These are phyloP conservation scores for Leptopterna dolabrata DNA, from an alignment of 2,888 invertebrate species.

Conservation along the genomic window DNA sequence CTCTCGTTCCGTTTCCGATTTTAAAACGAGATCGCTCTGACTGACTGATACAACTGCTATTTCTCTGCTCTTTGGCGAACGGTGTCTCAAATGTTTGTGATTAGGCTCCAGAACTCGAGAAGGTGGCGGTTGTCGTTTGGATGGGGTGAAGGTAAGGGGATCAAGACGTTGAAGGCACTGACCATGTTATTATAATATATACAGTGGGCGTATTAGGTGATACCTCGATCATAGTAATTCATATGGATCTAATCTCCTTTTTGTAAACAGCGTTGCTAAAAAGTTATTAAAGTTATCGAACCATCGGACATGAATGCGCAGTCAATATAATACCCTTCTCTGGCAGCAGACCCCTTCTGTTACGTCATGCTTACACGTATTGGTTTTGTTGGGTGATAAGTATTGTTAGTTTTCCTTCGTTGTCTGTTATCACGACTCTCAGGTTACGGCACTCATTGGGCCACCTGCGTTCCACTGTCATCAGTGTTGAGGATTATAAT, in stretches of 20 bases:
- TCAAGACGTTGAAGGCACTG: constrained; percentile 5
- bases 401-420: constrained; percentile 10
- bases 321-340: constrained; percentile 24
- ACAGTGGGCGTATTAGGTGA: background rate
- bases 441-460: background rate
- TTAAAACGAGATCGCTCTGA: background rate
- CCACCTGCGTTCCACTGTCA: background rate
- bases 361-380: background rate
- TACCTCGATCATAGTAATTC: background rate
- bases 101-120: background rate
- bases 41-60: constrained; percentile 32
- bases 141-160: constrained; percentile 27
- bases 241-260: background rate
- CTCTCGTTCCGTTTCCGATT: background rate
- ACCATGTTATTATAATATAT: background rate
- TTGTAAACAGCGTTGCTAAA: constrained; percentile 17
- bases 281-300: constrained; percentile 37
- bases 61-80: background rate
- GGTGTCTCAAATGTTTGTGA: constrained; percentile 26
- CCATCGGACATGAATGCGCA: background rate
- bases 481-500: too few relatives aligned
- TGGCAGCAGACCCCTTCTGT: background rate
- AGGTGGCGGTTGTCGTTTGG: constrained; percentile 16
- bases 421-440: background rate
- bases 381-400: constrained; percentile 26